These are phyloP conservation scores for Drosophila grimshawi DNA, from an alignment of 1,140 invertebrate genomes.

Conservation along the genomic window DNA sequence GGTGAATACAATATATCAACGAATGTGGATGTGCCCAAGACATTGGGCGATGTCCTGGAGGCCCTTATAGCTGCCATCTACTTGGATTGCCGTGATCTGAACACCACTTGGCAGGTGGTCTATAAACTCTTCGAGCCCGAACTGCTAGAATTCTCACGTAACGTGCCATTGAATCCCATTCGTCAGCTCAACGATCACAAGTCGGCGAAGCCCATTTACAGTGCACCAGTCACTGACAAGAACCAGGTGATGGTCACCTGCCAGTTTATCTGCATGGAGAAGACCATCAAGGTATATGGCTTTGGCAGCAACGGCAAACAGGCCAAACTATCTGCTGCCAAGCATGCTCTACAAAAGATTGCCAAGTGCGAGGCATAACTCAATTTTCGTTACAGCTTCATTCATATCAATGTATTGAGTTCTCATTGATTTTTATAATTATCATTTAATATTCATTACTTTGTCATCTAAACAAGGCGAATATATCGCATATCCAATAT, in stretches of 20 bases:
- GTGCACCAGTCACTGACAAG: conserved; percentile 73
- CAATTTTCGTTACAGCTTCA: neutral
- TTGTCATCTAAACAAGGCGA: too few species aligned
- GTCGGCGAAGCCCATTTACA: conserved; percentile 86
- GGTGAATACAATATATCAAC: conserved; percentile 86
- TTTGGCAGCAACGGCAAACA: conserved; percentile 88
- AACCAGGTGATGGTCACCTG: conserved; percentile 87
- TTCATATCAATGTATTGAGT: neutral
- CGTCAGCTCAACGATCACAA: conserved; percentile 92
- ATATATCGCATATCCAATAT: too few species aligned
- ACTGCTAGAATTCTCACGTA: conserved; percentile 90
- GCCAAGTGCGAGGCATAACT: conserved; percentile 51
- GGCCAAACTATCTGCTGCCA: conserved; percentile 91
- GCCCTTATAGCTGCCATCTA: conserved; percentile 96
- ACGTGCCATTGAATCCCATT: conserved; percentile 95
- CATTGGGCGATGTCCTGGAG: conserved; percentile 97
- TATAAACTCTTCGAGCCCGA: conserved; percentile 90
- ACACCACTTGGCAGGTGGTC: conserved; percentile 93
- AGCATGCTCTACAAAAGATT: conserved; percentile 87
- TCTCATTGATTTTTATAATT: neutral
- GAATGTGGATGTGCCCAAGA: conserved; percentile 95
- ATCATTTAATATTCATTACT: too few species aligned
- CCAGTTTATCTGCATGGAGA: conserved; percentile 86
- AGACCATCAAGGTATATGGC: conserved; percentile 87
- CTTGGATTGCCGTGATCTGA: conserved; percentile 93